Conservation (phyloP, 2,113 vertebrate genomes). For the Festucalex cinctus region DNA sequence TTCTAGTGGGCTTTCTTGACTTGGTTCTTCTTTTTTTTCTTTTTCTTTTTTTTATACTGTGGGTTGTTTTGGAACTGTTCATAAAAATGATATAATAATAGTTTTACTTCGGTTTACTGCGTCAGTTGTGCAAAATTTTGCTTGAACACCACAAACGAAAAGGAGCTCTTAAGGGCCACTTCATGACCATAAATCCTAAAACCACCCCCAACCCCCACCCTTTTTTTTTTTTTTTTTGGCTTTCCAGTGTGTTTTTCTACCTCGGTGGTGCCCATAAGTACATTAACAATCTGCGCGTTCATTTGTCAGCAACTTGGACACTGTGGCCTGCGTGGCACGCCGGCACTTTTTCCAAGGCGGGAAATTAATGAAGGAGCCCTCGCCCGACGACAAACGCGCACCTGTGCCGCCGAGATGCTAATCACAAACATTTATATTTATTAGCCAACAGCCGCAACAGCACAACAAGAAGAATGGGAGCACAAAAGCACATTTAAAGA, state of each 20-base stretch:
- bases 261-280: constrained; percentile 86
- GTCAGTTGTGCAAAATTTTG: too few relatives aligned
- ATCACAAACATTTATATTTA: constrained; percentile 99
- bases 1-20: too few relatives aligned
- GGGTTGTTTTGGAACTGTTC: too few relatives aligned
- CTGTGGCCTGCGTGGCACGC: constrained; percentile 90
- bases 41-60: too few relatives aligned
- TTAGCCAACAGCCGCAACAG: constrained; percentile 85
- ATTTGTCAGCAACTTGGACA: constrained; percentile 99
- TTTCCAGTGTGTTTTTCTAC: constrained; percentile 63
- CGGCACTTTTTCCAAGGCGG: constrained; percentile 99
- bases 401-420: constrained; percentile 99
- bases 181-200: neutral
- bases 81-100: too few relatives aligned
- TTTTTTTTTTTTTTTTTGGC: constrained; percentile 72
- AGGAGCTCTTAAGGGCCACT: neutral
- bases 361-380: constrained; percentile 99
- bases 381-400: constrained; percentile 99
- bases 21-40: too few relatives aligned
- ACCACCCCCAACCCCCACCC: too few relatives aligned
- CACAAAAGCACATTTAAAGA: neutral
- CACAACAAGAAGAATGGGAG: constrained; percentile 16
- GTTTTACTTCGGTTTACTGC: neutral
- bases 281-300: constrained; percentile 98
- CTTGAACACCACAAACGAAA: neutral